A percentile compares a stretch with the other conserved stretches of the same genome.
Evolutionary conservation across 2,113 vertebrate genomes (phyloP).

Genomic region (Thryonomys swinderianus): DNA sequence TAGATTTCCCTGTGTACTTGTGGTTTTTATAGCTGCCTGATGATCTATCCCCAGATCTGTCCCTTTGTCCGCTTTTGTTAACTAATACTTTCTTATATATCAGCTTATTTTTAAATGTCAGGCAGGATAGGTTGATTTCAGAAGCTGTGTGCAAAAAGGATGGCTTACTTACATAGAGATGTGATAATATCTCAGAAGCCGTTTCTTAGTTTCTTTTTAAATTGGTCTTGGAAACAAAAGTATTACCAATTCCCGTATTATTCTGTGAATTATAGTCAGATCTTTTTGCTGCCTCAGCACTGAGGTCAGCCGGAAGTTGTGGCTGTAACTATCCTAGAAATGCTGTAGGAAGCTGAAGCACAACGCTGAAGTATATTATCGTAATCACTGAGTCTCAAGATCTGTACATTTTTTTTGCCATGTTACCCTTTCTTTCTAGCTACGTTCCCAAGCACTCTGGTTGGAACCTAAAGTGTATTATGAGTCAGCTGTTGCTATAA

Average conservation of each 20-base stretch:
- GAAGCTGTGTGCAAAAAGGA: conserved; percentile 63
- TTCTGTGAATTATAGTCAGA: background rate
- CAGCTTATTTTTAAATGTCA: conserved; percentile 74
- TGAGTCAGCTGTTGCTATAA: background rate
- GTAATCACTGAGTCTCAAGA: background rate
- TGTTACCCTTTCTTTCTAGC: background rate
- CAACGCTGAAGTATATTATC: background rate
- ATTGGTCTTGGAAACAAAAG: background rate
- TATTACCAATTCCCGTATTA: background rate
- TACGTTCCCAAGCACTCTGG: background rate
- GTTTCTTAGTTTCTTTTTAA: conserved; percentile 31
- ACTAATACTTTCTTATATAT: conserved; percentile 32
- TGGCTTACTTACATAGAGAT: background rate
- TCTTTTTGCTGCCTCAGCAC: background rate
- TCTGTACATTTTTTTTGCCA: background rate
- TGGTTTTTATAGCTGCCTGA: background rate
- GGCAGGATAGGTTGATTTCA: conserved; percentile 52
- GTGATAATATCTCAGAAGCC: background rate
- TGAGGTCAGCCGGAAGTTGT: background rate
- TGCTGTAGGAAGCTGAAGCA: background rate
- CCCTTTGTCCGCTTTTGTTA: conserved; percentile 53
- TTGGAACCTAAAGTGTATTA: background rate
- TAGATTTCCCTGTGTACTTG: background rate
- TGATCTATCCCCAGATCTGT: background rate
- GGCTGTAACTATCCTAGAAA: background rate